phyloP scores from a whole-genome alignment of 2,113 vertebrate species.

The Toxostoma redivivum region DNA sequence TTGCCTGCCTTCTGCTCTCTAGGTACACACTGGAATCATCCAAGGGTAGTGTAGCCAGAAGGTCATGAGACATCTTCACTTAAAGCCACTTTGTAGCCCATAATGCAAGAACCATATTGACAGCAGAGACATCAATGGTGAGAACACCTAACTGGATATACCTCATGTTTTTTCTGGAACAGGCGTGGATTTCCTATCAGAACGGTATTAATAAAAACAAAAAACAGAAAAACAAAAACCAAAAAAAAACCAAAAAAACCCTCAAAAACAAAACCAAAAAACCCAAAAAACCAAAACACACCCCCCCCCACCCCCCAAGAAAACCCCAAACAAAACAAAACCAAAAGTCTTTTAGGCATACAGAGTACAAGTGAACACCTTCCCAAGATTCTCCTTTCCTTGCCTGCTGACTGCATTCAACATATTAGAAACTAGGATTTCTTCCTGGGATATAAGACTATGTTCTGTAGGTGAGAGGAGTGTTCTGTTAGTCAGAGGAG shows the following conservation, averaged over 20 bases:
- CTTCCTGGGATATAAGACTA: background rate
- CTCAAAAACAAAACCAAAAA: too few relatives aligned
- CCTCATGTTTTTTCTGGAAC: background rate
- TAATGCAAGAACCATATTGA: background rate
- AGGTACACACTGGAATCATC: background rate
- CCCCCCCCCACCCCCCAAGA: too few relatives aligned
- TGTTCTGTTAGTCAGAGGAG: background rate
- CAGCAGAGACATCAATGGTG: background rate
- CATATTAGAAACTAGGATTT: background rate
- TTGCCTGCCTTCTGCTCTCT: background rate
- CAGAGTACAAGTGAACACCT: background rate
- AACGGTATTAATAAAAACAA: background rate
- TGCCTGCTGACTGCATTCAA: background rate
- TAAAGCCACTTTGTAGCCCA: background rate
- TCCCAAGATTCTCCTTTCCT: background rate
- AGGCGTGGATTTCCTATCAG: background rate
- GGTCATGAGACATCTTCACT: background rate
- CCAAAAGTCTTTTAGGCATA: background rate
- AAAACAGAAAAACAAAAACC: too few relatives aligned
- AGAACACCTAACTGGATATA: background rate
- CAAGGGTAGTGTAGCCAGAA: background rate
- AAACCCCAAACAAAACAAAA: too few relatives aligned
- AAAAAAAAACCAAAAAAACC: too few relatives aligned
- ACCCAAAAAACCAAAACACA: too few relatives aligned
- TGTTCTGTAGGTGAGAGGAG: background rate